Evolutionary conservation across 2,797 vertebrate species (phyloP).

Genomic region (Phylloscopus collybita): DNA sequence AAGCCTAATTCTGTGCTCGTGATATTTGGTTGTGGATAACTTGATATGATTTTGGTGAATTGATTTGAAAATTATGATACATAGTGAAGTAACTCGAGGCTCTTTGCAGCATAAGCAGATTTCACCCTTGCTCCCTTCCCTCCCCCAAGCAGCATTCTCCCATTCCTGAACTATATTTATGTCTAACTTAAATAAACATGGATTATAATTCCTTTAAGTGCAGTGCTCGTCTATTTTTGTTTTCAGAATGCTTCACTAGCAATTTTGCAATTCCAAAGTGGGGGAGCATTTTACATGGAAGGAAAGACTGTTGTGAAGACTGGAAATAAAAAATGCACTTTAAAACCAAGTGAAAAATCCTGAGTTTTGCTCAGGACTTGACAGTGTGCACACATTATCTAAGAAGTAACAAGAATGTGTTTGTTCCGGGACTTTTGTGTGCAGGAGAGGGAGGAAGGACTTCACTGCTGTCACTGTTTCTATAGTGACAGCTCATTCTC

Average conservation of each 20-base stretch:
- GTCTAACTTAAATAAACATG: conserved; percentile 49
- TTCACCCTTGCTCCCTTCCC: background rate
- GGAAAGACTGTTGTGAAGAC: background rate
- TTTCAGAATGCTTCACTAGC: conserved; percentile 20
- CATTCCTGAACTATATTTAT: conserved; percentile 22
- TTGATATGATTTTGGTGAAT: background rate
- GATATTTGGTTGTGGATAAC: background rate
- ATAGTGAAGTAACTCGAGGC: background rate
- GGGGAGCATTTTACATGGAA: background rate
- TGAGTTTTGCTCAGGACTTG: background rate
- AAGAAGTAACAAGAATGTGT: conserved; percentile 22
- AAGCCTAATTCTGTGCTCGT: background rate
- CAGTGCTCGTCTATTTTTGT: conserved; percentile 34
- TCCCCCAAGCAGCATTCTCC: background rate
- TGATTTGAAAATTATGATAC: background rate
- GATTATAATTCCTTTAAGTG: conserved; percentile 28
- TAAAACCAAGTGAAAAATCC: background rate
- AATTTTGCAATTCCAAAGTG: background rate
- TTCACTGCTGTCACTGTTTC: conserved; percentile 39
- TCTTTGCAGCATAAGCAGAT: conserved; percentile 5
- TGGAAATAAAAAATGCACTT: background rate
- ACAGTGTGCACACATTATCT: background rate
- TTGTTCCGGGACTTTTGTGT: conserved; percentile 21
- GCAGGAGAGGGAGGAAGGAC: conserved; percentile 34
- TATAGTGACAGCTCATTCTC: conserved; percentile 50